Evolutionary conservation across 2,797 vertebrate genomes (phyloP).

Genomic region (Halcyon chelicuti): DNA sequence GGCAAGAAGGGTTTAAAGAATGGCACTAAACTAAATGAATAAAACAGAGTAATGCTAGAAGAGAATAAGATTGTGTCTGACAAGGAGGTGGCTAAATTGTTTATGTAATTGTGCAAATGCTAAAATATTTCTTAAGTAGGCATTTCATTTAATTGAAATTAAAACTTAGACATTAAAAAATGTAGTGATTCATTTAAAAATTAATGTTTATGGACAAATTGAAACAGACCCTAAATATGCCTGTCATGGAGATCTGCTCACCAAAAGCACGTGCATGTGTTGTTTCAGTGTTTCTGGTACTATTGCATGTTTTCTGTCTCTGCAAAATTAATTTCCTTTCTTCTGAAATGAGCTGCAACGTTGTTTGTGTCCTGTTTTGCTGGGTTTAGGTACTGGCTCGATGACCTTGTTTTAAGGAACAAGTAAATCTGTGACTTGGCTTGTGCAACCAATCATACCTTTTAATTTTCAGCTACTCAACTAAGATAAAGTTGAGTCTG

Average conservation of each 20-base stretch:
- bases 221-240: neutral
- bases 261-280: neutral
- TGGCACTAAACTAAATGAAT: neutral
- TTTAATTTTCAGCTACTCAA: neutral
- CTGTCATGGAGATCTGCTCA: neutral
- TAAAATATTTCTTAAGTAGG: neutral
- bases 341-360: neutral
- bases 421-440: neutral
- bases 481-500: neutral
- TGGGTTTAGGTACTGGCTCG: neutral
- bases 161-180: neutral
- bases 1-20: neutral
- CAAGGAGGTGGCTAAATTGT: neutral
- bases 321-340: neutral
- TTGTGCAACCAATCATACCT: neutral
- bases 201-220: neutral
- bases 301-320: neutral
- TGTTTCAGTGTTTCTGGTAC: neutral
- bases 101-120: neutral
- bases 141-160: neutral
- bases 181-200: neutral
- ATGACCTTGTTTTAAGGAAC: neutral
- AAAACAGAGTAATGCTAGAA: neutral
- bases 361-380: neutral
- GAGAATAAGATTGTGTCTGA: neutral